phyloP scores from a whole-genome alignment of 2,113 vertebrate species.

The Lipophrys pholis region DNA sequence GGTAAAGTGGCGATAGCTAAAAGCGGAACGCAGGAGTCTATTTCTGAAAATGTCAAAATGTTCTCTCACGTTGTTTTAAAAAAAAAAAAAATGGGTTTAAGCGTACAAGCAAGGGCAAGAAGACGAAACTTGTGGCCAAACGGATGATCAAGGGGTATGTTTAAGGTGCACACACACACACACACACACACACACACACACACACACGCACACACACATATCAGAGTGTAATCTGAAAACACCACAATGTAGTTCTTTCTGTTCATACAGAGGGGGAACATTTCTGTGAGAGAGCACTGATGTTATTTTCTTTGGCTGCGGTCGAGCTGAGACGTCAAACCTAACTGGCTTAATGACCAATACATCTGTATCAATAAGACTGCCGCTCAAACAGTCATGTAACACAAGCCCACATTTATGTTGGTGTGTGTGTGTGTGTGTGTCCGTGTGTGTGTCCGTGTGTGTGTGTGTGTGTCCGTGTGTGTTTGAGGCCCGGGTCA shows the following conservation, averaged over 20 bases:
- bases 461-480: slow-evolving; percentile 25
- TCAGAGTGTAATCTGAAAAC: slow-evolving; percentile 58
- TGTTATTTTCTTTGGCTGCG: slow-evolving; percentile 82
- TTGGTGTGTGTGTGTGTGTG: slow-evolving; percentile 39
- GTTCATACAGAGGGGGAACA: slow-evolving; percentile 65
- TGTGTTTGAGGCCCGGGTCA: slow-evolving; percentile 51
- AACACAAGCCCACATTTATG: slow-evolving; percentile 75
- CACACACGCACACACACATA: slow-evolving; percentile 21
- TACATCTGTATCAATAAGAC: slow-evolving; percentile 86
- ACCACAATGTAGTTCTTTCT: slow-evolving; percentile 58
- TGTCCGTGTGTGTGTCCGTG: no score
- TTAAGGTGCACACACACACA: slow-evolving; percentile 24
- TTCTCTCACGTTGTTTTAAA: no score
- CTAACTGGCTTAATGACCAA: slow-evolving; percentile 84
- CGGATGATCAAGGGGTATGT: slow-evolving; percentile 19
- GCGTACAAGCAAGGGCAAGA: not conserved
- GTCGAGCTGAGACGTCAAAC: slow-evolving; percentile 71
- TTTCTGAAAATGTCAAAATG: no score
- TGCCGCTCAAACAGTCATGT: slow-evolving; percentile 70
- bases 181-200: slow-evolving; percentile 25
- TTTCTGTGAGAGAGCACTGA: slow-evolving; percentile 69
- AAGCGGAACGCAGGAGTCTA: no score
- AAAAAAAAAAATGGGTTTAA: not conserved
- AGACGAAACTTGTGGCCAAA: not conserved
- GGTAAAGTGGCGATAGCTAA: no score